Base-by-base conservation (phyloP, 2,797 vertebrate species). In the Carcharodon carcharias region DNA sequence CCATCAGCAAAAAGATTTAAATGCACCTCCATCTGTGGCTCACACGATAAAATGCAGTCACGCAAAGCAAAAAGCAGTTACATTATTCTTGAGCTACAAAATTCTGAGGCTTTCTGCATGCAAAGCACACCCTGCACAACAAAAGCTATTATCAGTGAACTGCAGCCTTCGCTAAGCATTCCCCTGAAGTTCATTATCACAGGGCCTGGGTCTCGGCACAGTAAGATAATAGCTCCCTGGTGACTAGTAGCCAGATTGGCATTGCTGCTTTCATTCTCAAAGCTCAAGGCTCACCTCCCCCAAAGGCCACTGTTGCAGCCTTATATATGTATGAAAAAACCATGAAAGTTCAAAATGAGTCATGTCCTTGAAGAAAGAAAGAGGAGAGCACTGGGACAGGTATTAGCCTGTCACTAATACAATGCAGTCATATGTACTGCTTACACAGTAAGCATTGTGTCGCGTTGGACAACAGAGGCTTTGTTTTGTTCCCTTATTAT, bases 121-220 rank as follows among this genome's bases (percentile, higher is more conserved):
- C 65, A 67, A 91, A 23, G 96, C 95, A 50, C 54, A 45, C 31
- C 23, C 96, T n/a, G 71, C 96, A 96, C 96, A 63, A 97, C 96
- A 95, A 73, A 96, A 96, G 96, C 97, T 95, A 97, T 97, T 97
- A 97, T 97, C 97, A 97, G 97, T 94, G 31, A 71, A 0, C 0
- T 97, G 97, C 97, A 97, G 97, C 97, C 97, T 97, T 97, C 61
- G 96, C 87, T 96, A 97, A 96, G 96, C 96, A 96, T 93, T 0
- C 0, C 35, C 96, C 96, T 91, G 18, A 96, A 97, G 97, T 96
- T 96, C 96, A 97, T 97, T 97, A 97, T 97, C 97, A 97, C 77
- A 96, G 97, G 96, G 97, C 97, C 96, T 97, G 96, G 97, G 97
- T 97, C 97, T 97, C 14, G 28, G 97, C 96, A 96, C 71, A 96